Conservation (phyloP, 1,140 invertebrate species). For the Drosophila aff. region DNA sequence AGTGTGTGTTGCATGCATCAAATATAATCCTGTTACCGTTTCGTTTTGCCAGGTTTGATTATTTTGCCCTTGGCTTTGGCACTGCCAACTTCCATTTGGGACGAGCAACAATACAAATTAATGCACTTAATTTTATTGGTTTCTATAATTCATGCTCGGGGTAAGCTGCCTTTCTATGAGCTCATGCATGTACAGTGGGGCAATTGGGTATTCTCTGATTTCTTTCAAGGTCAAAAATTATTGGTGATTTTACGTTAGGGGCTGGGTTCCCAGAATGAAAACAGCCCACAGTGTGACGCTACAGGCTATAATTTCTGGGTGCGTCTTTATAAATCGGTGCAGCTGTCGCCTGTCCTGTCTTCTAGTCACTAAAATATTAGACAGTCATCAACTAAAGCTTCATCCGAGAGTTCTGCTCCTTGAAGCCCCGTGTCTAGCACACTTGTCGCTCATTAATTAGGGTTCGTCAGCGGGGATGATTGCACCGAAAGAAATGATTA, state of each 20-base stretch:
- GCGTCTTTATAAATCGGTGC: slow-evolving; percentile 65
- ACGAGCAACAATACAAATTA: slow-evolving; percentile 55
- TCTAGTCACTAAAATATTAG: slow-evolving; percentile 65
- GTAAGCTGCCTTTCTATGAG: slow-evolving; percentile 45
- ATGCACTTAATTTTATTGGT: slow-evolving; percentile 78
- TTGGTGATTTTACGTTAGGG: not conserved
- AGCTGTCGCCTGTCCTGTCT: slow-evolving; percentile 52
- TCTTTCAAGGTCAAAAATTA: slow-evolving; percentile 41
- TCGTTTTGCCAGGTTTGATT: slow-evolving; percentile 45
- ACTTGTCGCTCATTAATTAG: slow-evolving; percentile 81
- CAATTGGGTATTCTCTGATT: not conserved
- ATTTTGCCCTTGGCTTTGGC: slow-evolving; percentile 54
- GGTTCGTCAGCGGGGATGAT: slow-evolving; percentile 38
- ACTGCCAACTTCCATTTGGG: slow-evolving; percentile 35
- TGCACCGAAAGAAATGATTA: not conserved
- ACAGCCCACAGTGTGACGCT: slow-evolving; percentile 2
- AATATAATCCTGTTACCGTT: slow-evolving; percentile 45
- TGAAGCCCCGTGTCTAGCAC: slow-evolving; percentile 46
- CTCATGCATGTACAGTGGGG: slow-evolving; percentile 10
- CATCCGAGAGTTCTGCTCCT: slow-evolving; percentile 38
- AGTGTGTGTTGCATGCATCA: slow-evolving; percentile 33
- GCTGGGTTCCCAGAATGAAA: not conserved
- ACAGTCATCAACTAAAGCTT: slow-evolving; percentile 64
- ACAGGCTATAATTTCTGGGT: slow-evolving; percentile 27
- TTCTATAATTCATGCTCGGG: slow-evolving; percentile 66